phyloP scores from a whole-genome alignment of 2,113 vertebrate genomes.

The Ictidomys tridecemlineatus region DNA sequence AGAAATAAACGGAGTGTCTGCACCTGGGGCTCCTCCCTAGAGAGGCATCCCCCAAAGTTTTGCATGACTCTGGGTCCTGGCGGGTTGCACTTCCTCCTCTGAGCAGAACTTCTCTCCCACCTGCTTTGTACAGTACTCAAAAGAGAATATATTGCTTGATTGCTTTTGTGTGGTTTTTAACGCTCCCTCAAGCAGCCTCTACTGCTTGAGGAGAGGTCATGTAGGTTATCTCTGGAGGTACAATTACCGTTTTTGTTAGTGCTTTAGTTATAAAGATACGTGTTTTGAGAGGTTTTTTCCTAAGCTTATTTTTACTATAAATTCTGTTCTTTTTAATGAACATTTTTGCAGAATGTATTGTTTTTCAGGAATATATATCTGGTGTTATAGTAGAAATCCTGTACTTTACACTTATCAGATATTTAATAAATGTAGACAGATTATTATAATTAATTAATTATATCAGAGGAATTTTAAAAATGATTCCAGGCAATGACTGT shows the following conservation, averaged over 20 bases:
- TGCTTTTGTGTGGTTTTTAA: background rate
- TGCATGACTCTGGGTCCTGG: background rate
- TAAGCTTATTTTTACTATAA: constrained; percentile 43
- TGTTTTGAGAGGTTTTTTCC: constrained; percentile 14
- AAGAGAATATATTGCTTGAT: background rate
- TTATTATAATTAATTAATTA: constrained; percentile 36
- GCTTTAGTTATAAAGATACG: constrained; percentile 19
- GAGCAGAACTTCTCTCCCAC: background rate
- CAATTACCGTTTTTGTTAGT: background rate
- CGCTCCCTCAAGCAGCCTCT: background rate
- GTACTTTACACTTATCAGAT: background rate
- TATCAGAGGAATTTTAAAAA: constrained; percentile 17
- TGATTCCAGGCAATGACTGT: constrained; percentile 15
- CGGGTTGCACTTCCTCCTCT: background rate
- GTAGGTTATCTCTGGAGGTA: background rate
- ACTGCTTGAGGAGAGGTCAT: no score
- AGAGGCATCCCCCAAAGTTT: background rate
- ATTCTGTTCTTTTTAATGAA: constrained; percentile 27
- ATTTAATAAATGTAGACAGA: background rate
- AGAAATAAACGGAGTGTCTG: background rate
- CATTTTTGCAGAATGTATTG: constrained; percentile 13
- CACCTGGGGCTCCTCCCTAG: background rate
- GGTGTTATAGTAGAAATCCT: background rate
- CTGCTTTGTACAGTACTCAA: background rate
- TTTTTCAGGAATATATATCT: background rate